Conservation (phyloP, 2,888 invertebrate genomes). For the Biston stratarius region DNA sequence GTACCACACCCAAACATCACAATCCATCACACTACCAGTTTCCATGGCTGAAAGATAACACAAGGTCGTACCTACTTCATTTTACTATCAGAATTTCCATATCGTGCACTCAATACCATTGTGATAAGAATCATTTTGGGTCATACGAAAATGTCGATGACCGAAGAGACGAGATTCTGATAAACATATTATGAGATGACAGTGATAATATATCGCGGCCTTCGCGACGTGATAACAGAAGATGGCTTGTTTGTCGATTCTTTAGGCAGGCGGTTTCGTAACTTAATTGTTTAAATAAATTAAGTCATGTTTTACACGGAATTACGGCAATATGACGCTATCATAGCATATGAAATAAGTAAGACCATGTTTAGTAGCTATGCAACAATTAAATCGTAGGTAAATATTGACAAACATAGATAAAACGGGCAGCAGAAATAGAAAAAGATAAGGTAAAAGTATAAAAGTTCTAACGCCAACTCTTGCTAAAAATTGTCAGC, state of each 20-base stretch:
- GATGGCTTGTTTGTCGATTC: constrained; percentile 36
- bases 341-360: not conserved
- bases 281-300: constrained; percentile 33
- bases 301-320: constrained; percentile 18
- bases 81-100: constrained; percentile 7
- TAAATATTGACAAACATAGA: no score
- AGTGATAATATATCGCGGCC: constrained; percentile 65
- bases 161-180: constrained; percentile 52
- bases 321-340: constrained; percentile 8
- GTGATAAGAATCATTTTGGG: constrained; percentile 34
- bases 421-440: no score
- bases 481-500: no score
- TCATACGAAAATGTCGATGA: constrained; percentile 43
- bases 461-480: no score
- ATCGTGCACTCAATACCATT: constrained; percentile 19
- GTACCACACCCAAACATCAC: constrained; percentile 25
- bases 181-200: constrained; percentile 62
- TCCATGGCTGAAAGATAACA: constrained; percentile 41
- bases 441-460: no score
- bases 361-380: no score
- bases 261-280: constrained; percentile 27
- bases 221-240: constrained; percentile 52
- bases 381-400: no score
- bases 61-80: constrained; percentile 39
- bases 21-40: constrained; percentile 43